These are phyloP conservation scores for Gymnocephalus cernua DNA, from an alignment of 2,113 vertebrate genomes.

Conservation along the genomic window DNA sequence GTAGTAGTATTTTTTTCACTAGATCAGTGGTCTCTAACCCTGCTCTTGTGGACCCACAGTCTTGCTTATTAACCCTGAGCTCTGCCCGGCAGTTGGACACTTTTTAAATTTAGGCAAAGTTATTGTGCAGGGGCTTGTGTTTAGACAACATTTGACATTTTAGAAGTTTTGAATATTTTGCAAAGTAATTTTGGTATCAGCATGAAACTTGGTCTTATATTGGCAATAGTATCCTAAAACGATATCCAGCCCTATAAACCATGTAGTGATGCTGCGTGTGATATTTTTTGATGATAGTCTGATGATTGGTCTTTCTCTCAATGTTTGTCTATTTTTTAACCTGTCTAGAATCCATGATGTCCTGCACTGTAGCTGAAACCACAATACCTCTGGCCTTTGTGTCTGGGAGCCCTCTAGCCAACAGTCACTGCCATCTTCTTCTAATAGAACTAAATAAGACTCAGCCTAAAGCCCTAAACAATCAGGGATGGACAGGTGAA, in stretches of 20 bases:
- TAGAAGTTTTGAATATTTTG: not conserved
- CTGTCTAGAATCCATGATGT: slow-evolving; percentile 70
- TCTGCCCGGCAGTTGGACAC: not conserved
- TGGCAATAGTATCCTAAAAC: not conserved
- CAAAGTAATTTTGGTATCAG: not conserved
- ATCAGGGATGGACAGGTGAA: slow-evolving; percentile 60
- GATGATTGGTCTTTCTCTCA: not conserved
- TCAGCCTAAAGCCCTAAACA: slow-evolving; percentile 37
- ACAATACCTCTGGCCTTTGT: slow-evolving; percentile 47
- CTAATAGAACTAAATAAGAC: slow-evolving; percentile 42
- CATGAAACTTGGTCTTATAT: not conserved
- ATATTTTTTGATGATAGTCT: not conserved
- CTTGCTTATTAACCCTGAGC: not conserved
- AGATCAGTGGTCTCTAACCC: not conserved
- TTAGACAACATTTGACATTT: not conserved
- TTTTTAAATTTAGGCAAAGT: not conserved
- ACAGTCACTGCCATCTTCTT: slow-evolving; percentile 35
- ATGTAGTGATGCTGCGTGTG: not conserved
- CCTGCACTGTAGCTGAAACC: slow-evolving; percentile 57
- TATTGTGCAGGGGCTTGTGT: not conserved
- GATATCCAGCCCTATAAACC: not conserved
- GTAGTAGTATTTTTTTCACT: not conserved
- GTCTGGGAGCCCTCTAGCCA: slow-evolving; percentile 45
- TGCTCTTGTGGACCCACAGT: not conserved
- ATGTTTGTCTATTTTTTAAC: slow-evolving; percentile 26